Percentiles rank a stretch among this genome's conserved stretches.
Evolutionary conservation across 2,888 invertebrate species (phyloP).

Genomic region (Tipula helvola): DNA sequence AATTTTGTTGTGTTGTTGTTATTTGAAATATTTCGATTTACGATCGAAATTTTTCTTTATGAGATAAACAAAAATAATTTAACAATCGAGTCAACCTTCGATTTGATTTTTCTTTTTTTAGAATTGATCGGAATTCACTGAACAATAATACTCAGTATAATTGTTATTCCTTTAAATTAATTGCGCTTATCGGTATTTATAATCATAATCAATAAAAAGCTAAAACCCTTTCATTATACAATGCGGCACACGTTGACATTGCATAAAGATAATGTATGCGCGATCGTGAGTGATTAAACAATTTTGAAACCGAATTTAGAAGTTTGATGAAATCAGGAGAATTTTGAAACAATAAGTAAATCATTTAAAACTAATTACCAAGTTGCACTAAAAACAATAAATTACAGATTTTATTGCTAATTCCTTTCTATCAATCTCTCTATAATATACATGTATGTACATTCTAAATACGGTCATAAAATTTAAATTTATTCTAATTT

Average conservation of each 20-base stretch:
- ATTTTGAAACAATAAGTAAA: background rate
- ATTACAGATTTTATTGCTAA: background rate
- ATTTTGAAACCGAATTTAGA: background rate
- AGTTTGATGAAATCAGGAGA: background rate
- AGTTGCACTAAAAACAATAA: background rate
- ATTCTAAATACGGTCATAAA: background rate
- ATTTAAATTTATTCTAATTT: background rate
- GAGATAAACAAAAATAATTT: background rate
- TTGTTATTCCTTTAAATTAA: background rate
- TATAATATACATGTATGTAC: background rate
- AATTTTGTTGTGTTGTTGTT: background rate
- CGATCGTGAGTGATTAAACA: background rate
- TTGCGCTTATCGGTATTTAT: background rate
- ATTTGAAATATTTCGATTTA: background rate
- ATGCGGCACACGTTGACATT: background rate
- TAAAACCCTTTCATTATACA: background rate
- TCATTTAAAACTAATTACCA: background rate
- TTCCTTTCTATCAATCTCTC: background rate
- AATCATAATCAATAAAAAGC: background rate
- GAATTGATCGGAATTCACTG: background rate
- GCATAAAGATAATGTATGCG: no score
- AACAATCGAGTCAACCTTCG: background rate
- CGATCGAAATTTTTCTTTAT: background rate
- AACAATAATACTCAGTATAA: background rate
- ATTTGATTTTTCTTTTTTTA: background rate